Evolutionary conservation across 2,113 vertebrate species (phyloP).

Genomic region (Neodon shergylaensis): DNA sequence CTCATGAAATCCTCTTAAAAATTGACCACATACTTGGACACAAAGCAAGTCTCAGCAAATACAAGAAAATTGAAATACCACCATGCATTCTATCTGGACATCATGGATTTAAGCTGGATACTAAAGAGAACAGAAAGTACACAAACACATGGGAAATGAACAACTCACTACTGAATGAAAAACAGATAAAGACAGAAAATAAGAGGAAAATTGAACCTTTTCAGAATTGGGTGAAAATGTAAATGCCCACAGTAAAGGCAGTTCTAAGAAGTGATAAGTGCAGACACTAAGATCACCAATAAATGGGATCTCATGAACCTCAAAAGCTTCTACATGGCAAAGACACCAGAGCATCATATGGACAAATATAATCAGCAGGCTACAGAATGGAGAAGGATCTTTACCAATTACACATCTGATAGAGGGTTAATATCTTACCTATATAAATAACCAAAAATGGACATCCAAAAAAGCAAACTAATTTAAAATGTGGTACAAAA

Average conservation of each 20-base stretch:
- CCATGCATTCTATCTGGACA: neutral
- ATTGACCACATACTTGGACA: neutral
- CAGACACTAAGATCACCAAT: neutral
- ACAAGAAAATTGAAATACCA: neutral
- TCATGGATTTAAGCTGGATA: too few species aligned
- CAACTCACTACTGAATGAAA: too few species aligned
- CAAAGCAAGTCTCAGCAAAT: neutral
- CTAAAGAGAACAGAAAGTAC: too few species aligned
- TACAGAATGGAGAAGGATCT: neutral
- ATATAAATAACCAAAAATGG: neutral
- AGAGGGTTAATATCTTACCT: neutral
- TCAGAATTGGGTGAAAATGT: too few species aligned
- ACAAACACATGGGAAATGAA: too few species aligned
- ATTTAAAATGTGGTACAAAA: neutral
- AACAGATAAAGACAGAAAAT: too few species aligned
- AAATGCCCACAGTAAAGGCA: too few species aligned
- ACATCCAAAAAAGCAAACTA: neutral
- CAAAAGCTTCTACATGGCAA: neutral
- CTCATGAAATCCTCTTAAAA: neutral
- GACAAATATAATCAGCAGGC: neutral
- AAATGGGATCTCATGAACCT: neutral
- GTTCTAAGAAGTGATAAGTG: too few species aligned
- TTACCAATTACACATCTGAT: neutral
- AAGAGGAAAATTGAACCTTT: too few species aligned
- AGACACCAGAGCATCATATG: neutral